Conservation (phyloP, 2,888 invertebrate genomes). For the Lasioglossum figueresi region DNA sequence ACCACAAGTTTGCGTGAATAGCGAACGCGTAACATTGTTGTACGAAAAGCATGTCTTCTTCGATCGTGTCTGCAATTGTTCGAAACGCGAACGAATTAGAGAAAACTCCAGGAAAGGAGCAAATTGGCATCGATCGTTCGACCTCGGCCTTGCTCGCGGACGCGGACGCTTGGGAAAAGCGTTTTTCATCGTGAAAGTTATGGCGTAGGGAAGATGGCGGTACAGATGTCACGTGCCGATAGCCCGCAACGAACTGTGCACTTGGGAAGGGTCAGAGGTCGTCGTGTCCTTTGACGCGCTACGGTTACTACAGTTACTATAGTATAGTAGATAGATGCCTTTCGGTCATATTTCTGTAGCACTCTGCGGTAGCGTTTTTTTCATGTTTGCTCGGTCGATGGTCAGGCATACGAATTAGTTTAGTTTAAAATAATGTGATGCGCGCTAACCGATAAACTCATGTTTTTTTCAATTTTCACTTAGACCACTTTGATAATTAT, state of each 20-base stretch:
- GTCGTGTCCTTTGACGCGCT: not conserved
- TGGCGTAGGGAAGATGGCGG: conserved; percentile 2
- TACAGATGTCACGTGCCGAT: conserved; percentile 21
- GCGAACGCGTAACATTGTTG: too few species aligned
- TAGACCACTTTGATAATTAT: too few species aligned
- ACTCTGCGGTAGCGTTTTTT: not conserved
- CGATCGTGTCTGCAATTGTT: not conserved
- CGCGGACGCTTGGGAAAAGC: not conserved
- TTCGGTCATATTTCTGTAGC: conserved; percentile 49
- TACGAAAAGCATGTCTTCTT: too few species aligned
- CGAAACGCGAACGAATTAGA: not conserved
- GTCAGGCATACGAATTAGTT: too few species aligned
- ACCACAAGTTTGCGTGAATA: not conserved
- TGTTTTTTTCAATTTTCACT: too few species aligned
- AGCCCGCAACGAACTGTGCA: conserved; percentile 13
- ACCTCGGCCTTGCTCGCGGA: conserved; percentile 9
- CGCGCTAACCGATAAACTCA: too few species aligned
- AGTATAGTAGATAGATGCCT: too few species aligned
- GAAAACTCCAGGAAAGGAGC: not conserved
- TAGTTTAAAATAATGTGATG: too few species aligned
- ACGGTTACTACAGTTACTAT: too few species aligned
- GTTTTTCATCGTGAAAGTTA: conserved; percentile 36
- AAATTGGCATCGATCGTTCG: not conserved
- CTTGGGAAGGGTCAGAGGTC: conserved; percentile 3
- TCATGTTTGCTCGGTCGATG: not conserved